Evolutionary conservation across 2,113 vertebrate genomes (phyloP), one percentile per base, ranked within the genome.

Genomic region (Istiophorus platypterus): DNA sequence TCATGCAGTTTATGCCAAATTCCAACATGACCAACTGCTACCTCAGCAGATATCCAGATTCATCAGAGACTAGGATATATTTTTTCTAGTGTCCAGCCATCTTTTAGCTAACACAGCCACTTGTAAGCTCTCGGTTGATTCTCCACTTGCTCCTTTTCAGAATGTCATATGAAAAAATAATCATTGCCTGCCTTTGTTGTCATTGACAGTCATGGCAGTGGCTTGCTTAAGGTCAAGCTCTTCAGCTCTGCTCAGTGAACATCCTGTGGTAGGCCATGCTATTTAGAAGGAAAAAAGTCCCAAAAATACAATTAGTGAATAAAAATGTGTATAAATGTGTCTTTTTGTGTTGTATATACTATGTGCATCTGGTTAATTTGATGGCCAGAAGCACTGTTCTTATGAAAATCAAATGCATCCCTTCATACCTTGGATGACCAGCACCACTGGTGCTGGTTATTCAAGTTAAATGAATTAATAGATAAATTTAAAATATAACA

Each of bases 51-150:
- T 4, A 34, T 34, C 31, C 31, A 34, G 31, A 34, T 34, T 34
- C 31, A 34, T 34, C 31, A 34, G 31, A 6, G 31, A 6, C 31
- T 6, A 34, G 31, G 31, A 3, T 34, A 34, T 34, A 6, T 34
- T 34, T 34, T 34, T 34, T 34, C 31, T 6, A 34, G 31, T 34
- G 3, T 64, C 26, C 66, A 61, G 45, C 51, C 63, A 72, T 72
- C 42, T 83, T 66, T 69, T n/a, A 42, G 68, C 37, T n/a, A 65
- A 86, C 72, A 72, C 24, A 59, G 57, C 49, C 77, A 68, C 61
- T 84, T 13, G 31, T 11, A 67, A 52, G 29, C 67, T 74, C 27
- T 82, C 24, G 37, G 71, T 42, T 77, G 84, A 81, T 82, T 75
- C 59, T 29, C 65, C 24, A 66, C 71, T 73, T 59, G 62, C 56